Evolutionary conservation across 2,888 invertebrate genomes (phyloP).

Genomic region (Cylindroiulus punctatus): DNA sequence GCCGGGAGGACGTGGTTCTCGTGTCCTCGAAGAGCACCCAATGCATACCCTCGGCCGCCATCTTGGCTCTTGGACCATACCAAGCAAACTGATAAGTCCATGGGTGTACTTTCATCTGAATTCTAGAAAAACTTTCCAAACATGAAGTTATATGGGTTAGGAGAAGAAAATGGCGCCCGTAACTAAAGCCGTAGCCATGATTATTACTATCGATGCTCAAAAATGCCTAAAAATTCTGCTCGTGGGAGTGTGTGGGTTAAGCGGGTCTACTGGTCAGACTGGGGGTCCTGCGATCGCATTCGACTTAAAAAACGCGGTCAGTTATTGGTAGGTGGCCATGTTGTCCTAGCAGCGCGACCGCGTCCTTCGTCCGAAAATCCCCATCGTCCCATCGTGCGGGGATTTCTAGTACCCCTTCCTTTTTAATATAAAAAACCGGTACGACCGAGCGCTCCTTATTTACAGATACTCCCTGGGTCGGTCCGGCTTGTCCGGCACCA

Average conservation of each 20-base stretch:
- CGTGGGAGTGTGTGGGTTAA: neutral
- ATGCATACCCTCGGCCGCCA: no score
- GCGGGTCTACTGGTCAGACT: neutral
- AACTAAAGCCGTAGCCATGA: neutral
- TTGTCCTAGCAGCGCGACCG: neutral
- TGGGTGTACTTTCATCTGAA: no score
- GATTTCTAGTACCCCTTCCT: neutral
- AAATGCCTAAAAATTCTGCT: constrained; percentile 19
- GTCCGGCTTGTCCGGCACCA: constrained; percentile 48
- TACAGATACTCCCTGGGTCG: constrained; percentile 48
- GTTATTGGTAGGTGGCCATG: constrained; percentile 1
- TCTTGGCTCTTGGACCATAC: no score
- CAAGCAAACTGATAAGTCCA: no score
- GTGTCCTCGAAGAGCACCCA: no score
- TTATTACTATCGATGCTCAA: neutral
- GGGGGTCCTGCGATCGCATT: neutral
- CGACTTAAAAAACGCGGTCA: neutral
- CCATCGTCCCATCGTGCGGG: neutral
- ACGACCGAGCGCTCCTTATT: neutral
- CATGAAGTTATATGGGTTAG: neutral
- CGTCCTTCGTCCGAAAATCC: neutral
- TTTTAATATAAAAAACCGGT: constrained; percentile 17
- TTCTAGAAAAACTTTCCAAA: neutral
- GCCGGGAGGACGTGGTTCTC: no score
- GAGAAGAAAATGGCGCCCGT: neutral